Evolutionary conservation across 2,113 vertebrate species (phyloP).

Genomic region (Scomber scombrus): DNA sequence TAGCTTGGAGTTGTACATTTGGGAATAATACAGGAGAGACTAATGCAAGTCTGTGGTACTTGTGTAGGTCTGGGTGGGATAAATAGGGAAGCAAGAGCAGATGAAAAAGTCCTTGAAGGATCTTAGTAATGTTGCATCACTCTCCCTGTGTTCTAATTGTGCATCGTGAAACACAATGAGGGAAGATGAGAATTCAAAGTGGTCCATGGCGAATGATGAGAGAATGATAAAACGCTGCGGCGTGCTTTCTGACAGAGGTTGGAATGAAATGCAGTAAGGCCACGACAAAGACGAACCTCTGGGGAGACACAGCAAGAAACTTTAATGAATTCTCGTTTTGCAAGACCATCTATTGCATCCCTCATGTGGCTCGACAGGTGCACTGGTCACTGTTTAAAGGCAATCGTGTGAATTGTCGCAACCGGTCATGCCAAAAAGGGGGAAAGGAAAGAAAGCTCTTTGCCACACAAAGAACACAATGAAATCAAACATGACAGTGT

Average conservation of each 20-base stretch:
- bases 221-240: constrained; percentile 61
- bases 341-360: constrained; percentile 69
- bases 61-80: background rate
- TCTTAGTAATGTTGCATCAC: constrained; percentile 50
- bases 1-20: background rate
- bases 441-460: background rate
- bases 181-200: constrained; percentile 64
- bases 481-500: background rate
- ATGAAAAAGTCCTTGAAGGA: constrained; percentile 45
- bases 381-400: constrained; percentile 80
- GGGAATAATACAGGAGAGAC: background rate
- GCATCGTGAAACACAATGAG: constrained; percentile 51
- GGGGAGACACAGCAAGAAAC: constrained; percentile 71
- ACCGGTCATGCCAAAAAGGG: constrained; percentile 64
- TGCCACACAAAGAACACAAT: no score
- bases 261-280: constrained; percentile 61
- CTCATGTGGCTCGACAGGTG: constrained; percentile 68
- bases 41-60: background rate
- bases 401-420: constrained; percentile 76
- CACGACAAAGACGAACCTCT: constrained; percentile 70
- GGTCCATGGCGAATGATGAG: constrained; percentile 46
- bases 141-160: constrained; percentile 56
- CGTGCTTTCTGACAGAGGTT: constrained; percentile 51
- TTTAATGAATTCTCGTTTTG: constrained; percentile 79
- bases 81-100: constrained; percentile 1